phyloP scores from a whole-genome alignment of 2,113 vertebrate species.

The Phylloscopus whistleri region DNA sequence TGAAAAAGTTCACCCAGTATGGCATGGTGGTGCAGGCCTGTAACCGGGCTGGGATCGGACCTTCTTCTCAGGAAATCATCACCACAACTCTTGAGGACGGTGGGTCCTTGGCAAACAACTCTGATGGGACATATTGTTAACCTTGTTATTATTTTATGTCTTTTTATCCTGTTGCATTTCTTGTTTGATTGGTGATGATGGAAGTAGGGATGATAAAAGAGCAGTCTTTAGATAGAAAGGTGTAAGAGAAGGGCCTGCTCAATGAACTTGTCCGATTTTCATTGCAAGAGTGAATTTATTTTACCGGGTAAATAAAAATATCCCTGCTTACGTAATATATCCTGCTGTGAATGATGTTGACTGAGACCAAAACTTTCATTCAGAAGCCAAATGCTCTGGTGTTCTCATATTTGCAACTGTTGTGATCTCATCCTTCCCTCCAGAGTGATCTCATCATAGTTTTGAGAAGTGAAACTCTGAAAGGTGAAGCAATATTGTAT shows the following conservation, averaged over 20 bases:
- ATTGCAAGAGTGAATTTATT: not conserved
- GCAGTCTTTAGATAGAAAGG: not conserved
- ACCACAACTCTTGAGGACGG: conserved; percentile 96
- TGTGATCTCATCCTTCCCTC: not conserved
- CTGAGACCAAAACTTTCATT: not conserved
- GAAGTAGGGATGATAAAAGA: not conserved
- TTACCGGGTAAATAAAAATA: not conserved
- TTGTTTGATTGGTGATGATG: not conserved
- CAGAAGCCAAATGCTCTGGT: not conserved
- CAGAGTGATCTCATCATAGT: not conserved
- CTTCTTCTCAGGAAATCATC: conserved; percentile 97
- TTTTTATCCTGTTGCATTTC: not conserved
- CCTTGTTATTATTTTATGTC: not conserved
- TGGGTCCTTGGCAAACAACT: conserved; percentile 59
- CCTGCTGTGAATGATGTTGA: not conserved
- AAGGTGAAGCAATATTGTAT: not conserved
- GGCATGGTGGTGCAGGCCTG: conserved; percentile 98
- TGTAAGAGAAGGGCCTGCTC: not conserved
- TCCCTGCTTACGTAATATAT: not conserved
- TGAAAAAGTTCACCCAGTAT: conserved; percentile 98
- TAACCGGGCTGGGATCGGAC: conserved; percentile 93
- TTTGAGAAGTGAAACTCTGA: not conserved
- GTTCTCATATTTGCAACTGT: not conserved
- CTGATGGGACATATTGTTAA: not conserved
- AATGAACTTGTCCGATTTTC: not conserved